A percentile compares a stretch with the other conserved stretches of the same genome.
These are phyloP conservation scores for Temnothorax unifasciatus DNA, from an alignment of 2,888 invertebrate genomes.

Conservation along the genomic window DNA sequence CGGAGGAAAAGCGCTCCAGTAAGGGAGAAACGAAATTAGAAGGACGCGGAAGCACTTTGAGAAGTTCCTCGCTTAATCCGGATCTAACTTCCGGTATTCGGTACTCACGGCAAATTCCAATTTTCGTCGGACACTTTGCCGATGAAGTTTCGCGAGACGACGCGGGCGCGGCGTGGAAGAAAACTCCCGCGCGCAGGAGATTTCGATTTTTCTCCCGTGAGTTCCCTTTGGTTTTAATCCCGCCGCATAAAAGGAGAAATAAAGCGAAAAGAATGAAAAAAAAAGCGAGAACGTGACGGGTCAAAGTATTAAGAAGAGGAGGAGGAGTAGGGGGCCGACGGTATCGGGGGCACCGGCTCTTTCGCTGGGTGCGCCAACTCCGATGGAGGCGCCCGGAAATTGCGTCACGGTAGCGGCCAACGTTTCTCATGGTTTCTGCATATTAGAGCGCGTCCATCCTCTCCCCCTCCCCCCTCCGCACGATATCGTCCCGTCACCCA, in stretches of 20 bases:
- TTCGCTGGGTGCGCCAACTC: conserved; percentile 76
- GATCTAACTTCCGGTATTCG: conserved; percentile 56
- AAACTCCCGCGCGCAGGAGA: conserved; percentile 12
- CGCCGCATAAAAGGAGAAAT: conserved; percentile 11
- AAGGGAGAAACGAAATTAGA: conserved; percentile 49
- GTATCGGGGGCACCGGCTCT: conserved; percentile 65
- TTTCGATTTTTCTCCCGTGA: conserved; percentile 43
- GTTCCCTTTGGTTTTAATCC: conserved; percentile 21
- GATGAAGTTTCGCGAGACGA: conserved; percentile 51
- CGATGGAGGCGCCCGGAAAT: conserved; percentile 78
- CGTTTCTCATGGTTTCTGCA: conserved; percentile 71
- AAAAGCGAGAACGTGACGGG: conserved; percentile 50
- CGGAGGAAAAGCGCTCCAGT: conserved; percentile 13
- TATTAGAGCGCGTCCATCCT: conserved; percentile 62
- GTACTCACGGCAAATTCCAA: conserved; percentile 56
- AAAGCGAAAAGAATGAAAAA: background rate
- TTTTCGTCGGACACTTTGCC: conserved; percentile 55
- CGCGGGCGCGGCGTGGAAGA: background rate
- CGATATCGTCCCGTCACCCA: conserved; percentile 24
- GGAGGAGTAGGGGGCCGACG: conserved; percentile 34
- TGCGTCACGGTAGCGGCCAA: conserved; percentile 73
- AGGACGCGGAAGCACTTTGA: conserved; percentile 48
- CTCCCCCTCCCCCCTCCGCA: background rate
- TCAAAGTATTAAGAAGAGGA: conserved; percentile 36
- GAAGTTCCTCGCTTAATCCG: conserved; percentile 49